phyloP scores from a whole-genome alignment of 2,113 vertebrate species.

The Mobula birostris region DNA sequence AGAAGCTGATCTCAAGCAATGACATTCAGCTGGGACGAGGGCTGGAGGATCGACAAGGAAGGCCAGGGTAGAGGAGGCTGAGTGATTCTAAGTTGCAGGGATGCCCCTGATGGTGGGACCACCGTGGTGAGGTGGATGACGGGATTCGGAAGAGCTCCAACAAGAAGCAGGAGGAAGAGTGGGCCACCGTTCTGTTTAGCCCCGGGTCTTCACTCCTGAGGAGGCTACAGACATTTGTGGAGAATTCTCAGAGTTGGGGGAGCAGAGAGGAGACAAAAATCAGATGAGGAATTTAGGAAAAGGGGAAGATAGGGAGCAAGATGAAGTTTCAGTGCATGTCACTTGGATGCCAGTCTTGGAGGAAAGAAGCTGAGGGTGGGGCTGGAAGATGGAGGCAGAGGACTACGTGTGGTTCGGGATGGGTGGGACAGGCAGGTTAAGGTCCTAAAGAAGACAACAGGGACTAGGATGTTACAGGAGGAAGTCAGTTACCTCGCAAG shows the following conservation, averaged over 20 bases:
- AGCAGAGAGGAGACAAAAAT: no score
- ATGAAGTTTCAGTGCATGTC: neutral
- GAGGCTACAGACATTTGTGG: no score
- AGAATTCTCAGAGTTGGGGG: no score
- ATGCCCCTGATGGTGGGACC: no score
- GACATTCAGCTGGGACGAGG: no score
- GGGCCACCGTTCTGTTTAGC: no score
- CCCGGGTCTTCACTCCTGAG: no score
- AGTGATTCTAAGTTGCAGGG: no score
- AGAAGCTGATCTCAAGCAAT: neutral
- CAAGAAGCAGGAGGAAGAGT: no score
- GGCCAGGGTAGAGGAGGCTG: neutral
- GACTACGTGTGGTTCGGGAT: neutral
- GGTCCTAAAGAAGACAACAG: neutral
- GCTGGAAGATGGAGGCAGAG: neutral
- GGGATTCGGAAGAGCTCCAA: no score
- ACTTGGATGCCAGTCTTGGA: neutral
- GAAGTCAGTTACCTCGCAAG: no score
- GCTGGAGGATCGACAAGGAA: neutral
- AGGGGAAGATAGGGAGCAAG: neutral
- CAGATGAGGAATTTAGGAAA: neutral
- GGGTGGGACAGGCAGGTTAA: neutral
- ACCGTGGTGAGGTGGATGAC: no score
- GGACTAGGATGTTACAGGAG: neutral
- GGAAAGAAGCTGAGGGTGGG: neutral